phyloP scores from a whole-genome alignment of 1,140 invertebrate species.

The Trachymyrmex septentrionalis region DNA sequence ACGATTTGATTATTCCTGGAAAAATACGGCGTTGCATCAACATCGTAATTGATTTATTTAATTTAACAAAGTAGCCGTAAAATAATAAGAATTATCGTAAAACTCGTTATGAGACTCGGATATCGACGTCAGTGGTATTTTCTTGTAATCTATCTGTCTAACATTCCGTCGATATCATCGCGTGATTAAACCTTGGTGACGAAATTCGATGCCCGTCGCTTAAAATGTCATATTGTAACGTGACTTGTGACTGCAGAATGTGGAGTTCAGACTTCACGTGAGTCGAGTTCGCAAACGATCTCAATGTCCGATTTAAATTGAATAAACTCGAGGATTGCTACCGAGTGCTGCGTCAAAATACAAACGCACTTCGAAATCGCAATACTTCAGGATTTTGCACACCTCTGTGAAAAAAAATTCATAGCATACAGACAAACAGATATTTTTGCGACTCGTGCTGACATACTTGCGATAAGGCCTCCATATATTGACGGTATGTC shows the following conservation, averaged over 20 bases:
- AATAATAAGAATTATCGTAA: neutral
- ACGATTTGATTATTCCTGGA: neutral
- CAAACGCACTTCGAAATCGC: neutral
- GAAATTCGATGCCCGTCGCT: constrained; percentile 56
- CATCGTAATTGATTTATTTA: neutral
- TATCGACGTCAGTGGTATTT: neutral
- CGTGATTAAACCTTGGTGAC: constrained; percentile 18
- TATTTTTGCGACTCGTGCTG: neutral
- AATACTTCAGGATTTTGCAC: neutral
- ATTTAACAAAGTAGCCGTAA: neutral
- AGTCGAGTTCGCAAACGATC: constrained; percentile 43
- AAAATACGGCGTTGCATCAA: neutral
- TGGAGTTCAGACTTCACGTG: constrained; percentile 59
- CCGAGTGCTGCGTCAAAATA: constrained; percentile 5
- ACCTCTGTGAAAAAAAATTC: neutral
- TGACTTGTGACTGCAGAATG: constrained; percentile 44
- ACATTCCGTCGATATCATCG: neutral
- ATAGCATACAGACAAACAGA: neutral
- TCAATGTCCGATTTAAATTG: constrained; percentile 56
- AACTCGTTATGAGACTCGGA: neutral
- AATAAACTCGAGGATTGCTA: constrained; percentile 27
- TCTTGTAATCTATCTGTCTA: constrained; percentile 10
- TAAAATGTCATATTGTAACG: constrained; percentile 49
- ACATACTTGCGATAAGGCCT: neutral
- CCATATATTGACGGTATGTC: too few species aligned